These are phyloP conservation scores for Dusona sp. DNA, from an alignment of 2,888 invertebrate species.

Conservation along the genomic window DNA sequence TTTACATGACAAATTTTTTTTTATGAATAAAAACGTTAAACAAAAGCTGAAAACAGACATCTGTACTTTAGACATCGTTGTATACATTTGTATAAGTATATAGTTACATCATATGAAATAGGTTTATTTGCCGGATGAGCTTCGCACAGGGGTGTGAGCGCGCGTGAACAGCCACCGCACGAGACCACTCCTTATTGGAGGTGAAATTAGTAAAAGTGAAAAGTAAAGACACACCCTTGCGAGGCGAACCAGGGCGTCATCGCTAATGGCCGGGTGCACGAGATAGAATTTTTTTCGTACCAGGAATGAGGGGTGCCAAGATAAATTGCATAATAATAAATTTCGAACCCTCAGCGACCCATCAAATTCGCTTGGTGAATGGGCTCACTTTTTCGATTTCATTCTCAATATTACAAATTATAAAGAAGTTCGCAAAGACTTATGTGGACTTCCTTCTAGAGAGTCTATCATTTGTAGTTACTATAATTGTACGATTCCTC, in stretches of 20 bases:
- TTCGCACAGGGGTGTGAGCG: slow-evolving; percentile 22
- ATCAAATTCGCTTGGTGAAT: slow-evolving; percentile 21
- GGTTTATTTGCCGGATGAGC: slow-evolving; percentile 32
- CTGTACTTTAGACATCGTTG: neutral
- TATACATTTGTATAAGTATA: neutral
- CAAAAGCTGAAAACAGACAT: neutral
- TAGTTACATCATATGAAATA: neutral
- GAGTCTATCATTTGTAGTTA: neutral
- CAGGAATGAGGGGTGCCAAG: slow-evolving; percentile 74
- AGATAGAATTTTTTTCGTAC: slow-evolving; percentile 70
- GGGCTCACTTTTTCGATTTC: slow-evolving; percentile 13
- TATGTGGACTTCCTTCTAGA: neutral
- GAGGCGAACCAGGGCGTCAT: slow-evolving; percentile 48
- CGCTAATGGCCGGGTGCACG: slow-evolving; percentile 74
- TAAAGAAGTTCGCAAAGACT: neutral
- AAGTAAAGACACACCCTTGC: slow-evolving; percentile 80
- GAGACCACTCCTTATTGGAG: slow-evolving; percentile 64
- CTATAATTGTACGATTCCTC: neutral
- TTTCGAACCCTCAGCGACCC: slow-evolving; percentile 70
- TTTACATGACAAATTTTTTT: neutral
- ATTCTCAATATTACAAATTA: neutral
- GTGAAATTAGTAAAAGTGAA: slow-evolving; percentile 83
- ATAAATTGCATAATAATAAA: slow-evolving; percentile 82
- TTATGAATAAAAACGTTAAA: neutral
- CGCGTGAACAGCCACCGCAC: slow-evolving; percentile 43